Conservation (phyloP, 1,140 invertebrate species). For the Calliopsis andreniformis region DNA sequence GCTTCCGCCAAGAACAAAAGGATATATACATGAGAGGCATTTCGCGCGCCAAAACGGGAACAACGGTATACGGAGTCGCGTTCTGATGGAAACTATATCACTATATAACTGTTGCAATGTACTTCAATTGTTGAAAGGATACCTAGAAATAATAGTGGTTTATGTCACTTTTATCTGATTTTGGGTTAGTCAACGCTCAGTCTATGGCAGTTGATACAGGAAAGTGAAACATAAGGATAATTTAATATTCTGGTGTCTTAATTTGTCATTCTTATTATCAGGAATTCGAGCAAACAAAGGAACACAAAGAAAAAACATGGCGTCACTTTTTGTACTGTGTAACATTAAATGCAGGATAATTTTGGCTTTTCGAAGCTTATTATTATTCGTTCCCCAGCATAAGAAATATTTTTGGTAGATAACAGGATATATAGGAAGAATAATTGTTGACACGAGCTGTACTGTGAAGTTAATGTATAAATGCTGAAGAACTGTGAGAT, state of each 20-base stretch:
- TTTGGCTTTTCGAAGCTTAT: conserved; percentile 39
- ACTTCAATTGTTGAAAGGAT: conserved; percentile 27
- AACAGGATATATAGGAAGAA: no score
- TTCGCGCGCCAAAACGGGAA: conserved; percentile 13
- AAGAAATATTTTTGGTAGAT: background rate
- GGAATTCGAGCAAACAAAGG: background rate
- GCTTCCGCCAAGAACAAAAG: conserved; percentile 40
- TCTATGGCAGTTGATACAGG: background rate
- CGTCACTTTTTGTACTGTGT: conserved; percentile 1
- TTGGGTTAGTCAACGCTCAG: background rate
- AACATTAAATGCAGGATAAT: background rate
- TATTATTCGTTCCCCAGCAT: conserved; percentile 21
- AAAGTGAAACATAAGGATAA: background rate
- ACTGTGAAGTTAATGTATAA: no score
- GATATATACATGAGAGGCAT: conserved; percentile 23
- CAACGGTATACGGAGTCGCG: conserved; percentile 15
- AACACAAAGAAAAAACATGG: background rate
- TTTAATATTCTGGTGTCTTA: no score
- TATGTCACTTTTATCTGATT: background rate
- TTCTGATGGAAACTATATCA: conserved; percentile 22
- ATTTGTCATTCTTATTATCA: background rate
- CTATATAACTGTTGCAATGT: conserved; percentile 25
- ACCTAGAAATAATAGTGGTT: background rate
- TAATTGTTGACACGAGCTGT: no score
- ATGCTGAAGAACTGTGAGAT: no score